Evolutionary conservation across 2,113 vertebrate genomes (phyloP).

Genomic region (Nerophis ophidion): DNA sequence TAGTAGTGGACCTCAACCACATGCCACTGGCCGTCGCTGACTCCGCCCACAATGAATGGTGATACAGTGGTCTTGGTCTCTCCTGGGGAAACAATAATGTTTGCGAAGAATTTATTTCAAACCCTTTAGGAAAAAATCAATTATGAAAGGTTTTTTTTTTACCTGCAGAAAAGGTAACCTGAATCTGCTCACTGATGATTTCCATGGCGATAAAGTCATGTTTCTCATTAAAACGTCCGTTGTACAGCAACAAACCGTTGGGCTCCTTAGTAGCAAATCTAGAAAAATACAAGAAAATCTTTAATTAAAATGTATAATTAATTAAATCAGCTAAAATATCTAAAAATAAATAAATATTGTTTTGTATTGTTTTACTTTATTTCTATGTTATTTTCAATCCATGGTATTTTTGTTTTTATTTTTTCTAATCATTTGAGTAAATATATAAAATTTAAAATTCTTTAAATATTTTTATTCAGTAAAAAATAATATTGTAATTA

Average conservation of each 20-base stretch:
- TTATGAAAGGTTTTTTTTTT: neutral
- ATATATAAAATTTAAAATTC: too few relatives aligned
- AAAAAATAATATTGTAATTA: too few relatives aligned
- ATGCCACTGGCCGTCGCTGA: conserved; percentile 94
- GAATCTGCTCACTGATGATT: conserved; percentile 86
- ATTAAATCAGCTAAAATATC: neutral
- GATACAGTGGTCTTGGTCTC: conserved; percentile 86
- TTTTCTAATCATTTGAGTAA: too few relatives aligned
- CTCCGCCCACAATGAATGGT: conserved; percentile 79
- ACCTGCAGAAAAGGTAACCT: conserved; percentile 96
- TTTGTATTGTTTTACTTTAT: too few relatives aligned
- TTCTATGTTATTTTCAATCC: too few relatives aligned
- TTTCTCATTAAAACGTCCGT: conserved; percentile 92
- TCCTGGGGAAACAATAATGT: conserved; percentile 63
- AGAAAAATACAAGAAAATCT: neutral
- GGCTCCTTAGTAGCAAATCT: conserved; percentile 89
- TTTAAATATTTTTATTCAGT: too few relatives aligned
- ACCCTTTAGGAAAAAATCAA: neutral
- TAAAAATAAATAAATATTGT: neutral
- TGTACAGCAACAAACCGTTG: conserved; percentile 86
- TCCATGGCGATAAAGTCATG: conserved; percentile 94
- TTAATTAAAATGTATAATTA: neutral
- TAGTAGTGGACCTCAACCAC: conserved; percentile 85
- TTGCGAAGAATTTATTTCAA: too few relatives aligned
- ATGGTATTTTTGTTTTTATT: neutral